Evolutionary conservation across 2,888 invertebrate genomes (phyloP).

Genomic region (Zaprionus bogoriensis): DNA sequence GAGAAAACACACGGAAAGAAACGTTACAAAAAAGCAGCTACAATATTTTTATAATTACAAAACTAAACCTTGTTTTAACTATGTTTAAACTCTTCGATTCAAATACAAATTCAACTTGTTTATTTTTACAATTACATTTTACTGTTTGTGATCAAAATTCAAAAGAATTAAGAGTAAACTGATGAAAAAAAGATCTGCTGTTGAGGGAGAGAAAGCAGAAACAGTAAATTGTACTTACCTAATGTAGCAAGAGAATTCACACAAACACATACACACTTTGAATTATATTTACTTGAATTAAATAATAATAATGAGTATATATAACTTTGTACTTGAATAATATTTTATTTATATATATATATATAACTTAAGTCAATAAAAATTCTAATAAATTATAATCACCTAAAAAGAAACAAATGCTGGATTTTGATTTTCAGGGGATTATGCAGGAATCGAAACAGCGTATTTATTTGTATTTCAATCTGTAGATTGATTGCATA

Average conservation of each 20-base stretch:
- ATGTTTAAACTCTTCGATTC: conserved; percentile 66
- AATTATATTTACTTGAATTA: conserved; percentile 79
- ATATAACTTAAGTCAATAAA: conserved; percentile 80
- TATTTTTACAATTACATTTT: conserved; percentile 58
- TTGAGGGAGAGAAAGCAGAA: conserved; percentile 46
- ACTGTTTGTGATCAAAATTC: conserved; percentile 73
- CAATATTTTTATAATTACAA: conserved; percentile 70
- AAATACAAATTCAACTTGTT: conserved; percentile 61
- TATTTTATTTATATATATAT: conserved; percentile 80
- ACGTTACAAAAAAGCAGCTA: conserved; percentile 42
- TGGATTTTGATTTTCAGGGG: neutral
- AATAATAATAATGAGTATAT: conserved; percentile 80
- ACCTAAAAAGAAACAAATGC: conserved; percentile 58
- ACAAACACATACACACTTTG: conserved; percentile 63
- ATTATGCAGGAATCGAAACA: too few species aligned
- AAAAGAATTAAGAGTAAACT: conserved; percentile 19
- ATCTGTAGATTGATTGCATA: too few species aligned
- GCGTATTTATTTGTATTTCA: too few species aligned
- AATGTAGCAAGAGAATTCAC: conserved; percentile 40
- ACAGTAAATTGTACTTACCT: conserved; percentile 78
- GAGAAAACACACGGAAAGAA: conserved; percentile 15
- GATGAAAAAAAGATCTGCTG: conserved; percentile 39
- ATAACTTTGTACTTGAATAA: conserved; percentile 83
- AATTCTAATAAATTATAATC: conserved; percentile 82
- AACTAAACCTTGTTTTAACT: conserved; percentile 56